These are phyloP conservation scores for Sebastes minor DNA, from an alignment of 2,797 vertebrate species.

Conservation along the genomic window DNA sequence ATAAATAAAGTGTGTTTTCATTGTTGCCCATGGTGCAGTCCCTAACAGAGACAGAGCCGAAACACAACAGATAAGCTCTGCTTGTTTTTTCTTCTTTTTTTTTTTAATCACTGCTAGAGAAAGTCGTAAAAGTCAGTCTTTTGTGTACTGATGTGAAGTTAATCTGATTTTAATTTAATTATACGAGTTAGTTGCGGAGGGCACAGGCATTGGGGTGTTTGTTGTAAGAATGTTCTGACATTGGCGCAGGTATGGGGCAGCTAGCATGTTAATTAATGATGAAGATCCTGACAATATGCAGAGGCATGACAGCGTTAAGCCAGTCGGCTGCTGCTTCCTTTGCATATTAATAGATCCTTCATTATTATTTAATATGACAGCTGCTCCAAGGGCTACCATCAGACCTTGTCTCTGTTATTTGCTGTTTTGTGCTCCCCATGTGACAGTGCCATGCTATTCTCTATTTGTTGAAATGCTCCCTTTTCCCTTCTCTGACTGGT, in stretches of 20 bases:
- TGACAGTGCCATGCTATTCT: constrained; percentile 84
- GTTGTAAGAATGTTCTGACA: constrained; percentile 90
- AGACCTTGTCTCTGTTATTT: constrained; percentile 88
- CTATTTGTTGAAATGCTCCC: constrained; percentile 77
- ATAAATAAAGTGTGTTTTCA: constrained; percentile 76
- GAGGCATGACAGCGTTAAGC: constrained; percentile 90
- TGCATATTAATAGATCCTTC: constrained; percentile 93
- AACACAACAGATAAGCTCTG: constrained; percentile 70
- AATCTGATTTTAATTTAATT: constrained; percentile 91
- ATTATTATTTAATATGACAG: constrained; percentile 94
- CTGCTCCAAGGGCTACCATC: constrained; percentile 89
- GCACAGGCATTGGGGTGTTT: constrained; percentile 84
- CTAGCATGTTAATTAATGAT: constrained; percentile 92
- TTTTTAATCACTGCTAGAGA: constrained; percentile 47
- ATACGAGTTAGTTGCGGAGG: constrained; percentile 82
- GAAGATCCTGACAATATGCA: constrained; percentile 92
- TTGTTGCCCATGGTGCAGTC: constrained; percentile 61
- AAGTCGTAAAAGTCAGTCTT: constrained; percentile 75
- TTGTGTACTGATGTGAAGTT: constrained; percentile 83
- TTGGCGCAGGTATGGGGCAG: constrained; percentile 90
- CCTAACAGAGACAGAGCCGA: constrained; percentile 44
- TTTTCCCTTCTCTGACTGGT: constrained; percentile 50
- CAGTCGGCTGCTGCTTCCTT: constrained; percentile 89
- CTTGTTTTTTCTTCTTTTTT: constrained; percentile 7
- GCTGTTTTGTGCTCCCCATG: constrained; percentile 85